Evolutionary conservation across 2,113 vertebrate genomes (phyloP).

Genomic region (Hippocampus barbouri): DNA sequence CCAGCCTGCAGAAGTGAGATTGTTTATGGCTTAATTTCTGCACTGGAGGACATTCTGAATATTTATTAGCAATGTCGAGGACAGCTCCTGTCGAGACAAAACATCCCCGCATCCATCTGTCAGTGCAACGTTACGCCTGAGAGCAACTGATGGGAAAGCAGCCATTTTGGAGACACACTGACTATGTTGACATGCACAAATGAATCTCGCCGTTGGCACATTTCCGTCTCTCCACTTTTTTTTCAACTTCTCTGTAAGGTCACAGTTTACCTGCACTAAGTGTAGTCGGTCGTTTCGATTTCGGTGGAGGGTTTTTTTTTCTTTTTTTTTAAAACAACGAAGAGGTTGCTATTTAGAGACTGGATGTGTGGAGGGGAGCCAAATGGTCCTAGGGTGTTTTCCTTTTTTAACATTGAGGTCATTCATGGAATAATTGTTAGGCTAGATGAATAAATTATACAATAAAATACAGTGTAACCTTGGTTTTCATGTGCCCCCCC

Average conservation of each 20-base stretch:
- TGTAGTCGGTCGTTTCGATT: too few species aligned
- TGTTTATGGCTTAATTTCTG: conserved; percentile 44
- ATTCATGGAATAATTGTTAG: conserved; percentile 5
- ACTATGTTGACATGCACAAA: background rate
- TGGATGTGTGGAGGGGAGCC: too few species aligned
- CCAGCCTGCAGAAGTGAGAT: conserved; percentile 20
- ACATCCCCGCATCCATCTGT: conserved; percentile 9
- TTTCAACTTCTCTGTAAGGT: too few species aligned
- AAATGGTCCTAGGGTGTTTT: too few species aligned
- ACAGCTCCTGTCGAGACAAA: conserved; percentile 28
- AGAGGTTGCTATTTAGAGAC: too few species aligned
- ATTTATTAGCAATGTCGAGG: conserved; percentile 23
- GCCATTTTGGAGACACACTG: conserved; percentile 1
- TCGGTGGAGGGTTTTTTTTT: too few species aligned
- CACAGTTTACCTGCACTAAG: too few species aligned
- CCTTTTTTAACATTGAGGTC: background rate
- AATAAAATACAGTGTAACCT: background rate
- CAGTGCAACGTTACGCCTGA: conserved; percentile 2
- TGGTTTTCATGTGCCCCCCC: too few species aligned
- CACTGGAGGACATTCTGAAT: conserved; percentile 26
- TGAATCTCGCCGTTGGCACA: background rate
- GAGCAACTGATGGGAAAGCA: conserved; percentile 2
- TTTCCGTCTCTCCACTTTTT: background rate
- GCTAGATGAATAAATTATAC: background rate
- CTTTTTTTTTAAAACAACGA: too few species aligned